Base-by-base conservation (phyloP, 2,113 vertebrate species). In the Myocastor coypus region DNA sequence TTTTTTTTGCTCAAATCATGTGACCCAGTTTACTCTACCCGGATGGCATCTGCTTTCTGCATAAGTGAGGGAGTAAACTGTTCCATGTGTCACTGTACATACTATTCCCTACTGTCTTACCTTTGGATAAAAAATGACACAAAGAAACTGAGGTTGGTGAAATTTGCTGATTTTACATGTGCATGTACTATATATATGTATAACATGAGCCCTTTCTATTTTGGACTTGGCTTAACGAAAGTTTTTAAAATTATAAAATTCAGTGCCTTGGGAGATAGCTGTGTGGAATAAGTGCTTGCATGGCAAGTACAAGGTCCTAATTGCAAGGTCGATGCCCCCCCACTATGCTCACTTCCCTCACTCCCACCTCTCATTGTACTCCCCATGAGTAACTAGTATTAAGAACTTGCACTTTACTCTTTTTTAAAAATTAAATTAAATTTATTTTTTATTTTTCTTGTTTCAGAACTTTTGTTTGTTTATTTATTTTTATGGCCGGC, bases 341-440 rank as follows among this genome's bases (percentile, higher is more conserved):
- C 37, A 40, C 0, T 86, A 64, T 50, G 46, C 9, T 93, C 37
- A 68, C 11, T 26, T 85, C 2, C 24, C 3, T 26, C 8, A 30
- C 50, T 7, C 11, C 28, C 34, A 3, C 28, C 5, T 9, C 4
- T 26, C 9, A 37, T 61, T 40, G 50, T 16, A 40, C 2, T 90
- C 14, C 16, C 55, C 85, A 81, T 11, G 30, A 55, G 63, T 86
- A 96, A 95, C 26, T 19, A n/a, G 3, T 26, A 3, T 75, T 92
- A 91, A 40, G 37, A 86, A 86, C 80, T 75, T 90, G 32, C 55
- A 75, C 28, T 92, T 83, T 75, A 61, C 78, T 85, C 92, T 83
- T 46, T 57, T 37, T n/a, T n/a, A n/a, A n/a, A n/a, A n/a, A n/a
- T n/a, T n/a, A n/a, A n/a, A n/a, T n/a, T n/a, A n/a, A n/a, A n/a